Evolutionary conservation across 2,888 invertebrate genomes (phyloP).

Genomic region (Spodoptera littoralis): DNA sequence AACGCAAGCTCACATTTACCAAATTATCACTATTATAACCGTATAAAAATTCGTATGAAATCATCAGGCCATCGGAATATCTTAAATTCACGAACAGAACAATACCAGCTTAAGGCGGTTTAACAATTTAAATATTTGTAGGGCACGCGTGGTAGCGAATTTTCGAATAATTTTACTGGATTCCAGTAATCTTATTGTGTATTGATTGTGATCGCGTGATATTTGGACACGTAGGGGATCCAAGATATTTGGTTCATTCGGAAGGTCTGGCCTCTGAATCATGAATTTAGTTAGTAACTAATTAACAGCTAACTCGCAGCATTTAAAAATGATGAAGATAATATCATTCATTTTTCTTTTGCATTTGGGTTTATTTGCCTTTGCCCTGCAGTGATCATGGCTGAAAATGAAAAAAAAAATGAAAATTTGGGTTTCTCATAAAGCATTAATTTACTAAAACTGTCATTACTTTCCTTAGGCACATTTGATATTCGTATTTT

Average conservation of each 20-base stretch:
- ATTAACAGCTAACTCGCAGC: too few species aligned
- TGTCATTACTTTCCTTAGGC: too few species aligned
- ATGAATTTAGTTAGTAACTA: too few species aligned
- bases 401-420: too few species aligned
- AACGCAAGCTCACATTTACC: constrained; percentile 41
- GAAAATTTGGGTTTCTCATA: too few species aligned
- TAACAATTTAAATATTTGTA: constrained; percentile 73
- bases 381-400: too few species aligned
- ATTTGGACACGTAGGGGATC: constrained; percentile 41
- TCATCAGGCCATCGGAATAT: constrained; percentile 42
- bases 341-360: too few species aligned
- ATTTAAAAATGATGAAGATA: too few species aligned
- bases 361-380: too few species aligned
- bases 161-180: constrained; percentile 72
- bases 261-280: constrained; percentile 1
- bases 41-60: constrained; percentile 44
- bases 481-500: too few species aligned
- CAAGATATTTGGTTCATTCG: constrained; percentile 28
- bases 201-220: constrained; percentile 76
- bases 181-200: constrained; percentile 68
- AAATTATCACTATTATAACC: constrained; percentile 54
- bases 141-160: constrained; percentile 80
- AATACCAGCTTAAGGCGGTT: constrained; percentile 54
- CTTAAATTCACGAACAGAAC: constrained; percentile 54
- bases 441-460: too few species aligned